A percentile compares a stretch with the other conserved stretches of the same genome.
These are phyloP conservation scores for Venturia canescens DNA, from an alignment of 1,140 invertebrate species.

Conservation along the genomic window DNA sequence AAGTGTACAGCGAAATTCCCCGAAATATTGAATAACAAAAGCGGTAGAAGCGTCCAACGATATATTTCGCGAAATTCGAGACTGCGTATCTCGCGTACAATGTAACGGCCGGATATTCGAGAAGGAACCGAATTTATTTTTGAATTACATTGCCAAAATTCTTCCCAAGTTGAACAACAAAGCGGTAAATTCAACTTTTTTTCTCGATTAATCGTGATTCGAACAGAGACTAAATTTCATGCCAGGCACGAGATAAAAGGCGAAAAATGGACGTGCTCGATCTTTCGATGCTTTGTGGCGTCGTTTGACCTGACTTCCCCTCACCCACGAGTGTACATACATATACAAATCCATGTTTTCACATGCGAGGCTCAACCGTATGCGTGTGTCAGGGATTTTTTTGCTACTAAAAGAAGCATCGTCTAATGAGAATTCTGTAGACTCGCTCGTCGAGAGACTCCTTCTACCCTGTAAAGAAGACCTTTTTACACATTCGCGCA, in stretches of 20 bases:
- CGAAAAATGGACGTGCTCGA: neutral
- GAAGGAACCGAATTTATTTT: too few relatives aligned
- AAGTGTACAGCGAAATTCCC: neutral
- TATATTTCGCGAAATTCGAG: too few relatives aligned
- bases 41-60: too few relatives aligned
- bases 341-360: neutral
- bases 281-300: constrained; percentile 7
- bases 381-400: neutral
- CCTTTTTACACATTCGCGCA: neutral
- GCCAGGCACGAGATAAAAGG: neutral
- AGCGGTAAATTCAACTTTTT: too few relatives aligned
- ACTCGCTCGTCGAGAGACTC: neutral
- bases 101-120: too few relatives aligned
- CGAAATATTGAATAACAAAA: neutral
- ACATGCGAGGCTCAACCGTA: neutral
- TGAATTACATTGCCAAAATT: too few relatives aligned
- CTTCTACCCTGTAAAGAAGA: neutral
- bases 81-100: too few relatives aligned
- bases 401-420: neutral
- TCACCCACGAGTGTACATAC: neutral
- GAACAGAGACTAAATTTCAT: neutral
- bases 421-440: neutral
- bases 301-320: neutral
- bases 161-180: too few relatives aligned
- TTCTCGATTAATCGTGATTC: too few relatives aligned